Base-by-base conservation (phyloP, 2,113 vertebrate genomes). In the Seriola rivoliana region DNA sequence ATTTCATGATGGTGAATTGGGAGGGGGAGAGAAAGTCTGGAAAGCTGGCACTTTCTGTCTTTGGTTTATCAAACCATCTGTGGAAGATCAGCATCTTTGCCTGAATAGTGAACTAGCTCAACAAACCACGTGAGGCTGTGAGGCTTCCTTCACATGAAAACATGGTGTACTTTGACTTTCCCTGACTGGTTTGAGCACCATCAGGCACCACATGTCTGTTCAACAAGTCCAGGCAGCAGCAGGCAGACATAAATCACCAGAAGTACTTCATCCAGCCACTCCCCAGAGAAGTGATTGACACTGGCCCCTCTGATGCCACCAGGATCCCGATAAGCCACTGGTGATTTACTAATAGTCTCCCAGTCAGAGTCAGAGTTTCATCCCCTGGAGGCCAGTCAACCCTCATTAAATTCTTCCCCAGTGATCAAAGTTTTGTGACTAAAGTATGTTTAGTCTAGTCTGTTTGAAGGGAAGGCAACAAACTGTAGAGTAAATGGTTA, bases 311-410 rank as follows among this genome's bases (percentile, higher is more conserved):
- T 60, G 62, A 62, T 2, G 25, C 50, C 1, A 8, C 64, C 38
- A 16, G 10, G 21, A 54, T 71, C 59, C 8, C 60, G 32, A 42
- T 16, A n/a, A 71, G 55, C 79, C 73, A 57, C 69, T 80, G 77
- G 80, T 86, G 62, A 78, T 83, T 88, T 67, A 46, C 57, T 65
- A 42, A 85, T 60, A 78, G 67, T 65, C 74, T 57, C 64, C 62
- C 74, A 55, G 62, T 72, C 44, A 12, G 44, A 50, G 81, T 83
- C 78, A 86, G 19, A 86, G n/a, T 50, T 68, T 46, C 38, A 21
- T n/a, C 19, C 63, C 68, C 63, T 29, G 8, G 54, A 68, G 57
- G 46, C 34, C 58, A 72, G 80, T 86, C 71, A 57, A 48, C 13
- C 42, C 67, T 74, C 50, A 67, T 89, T 65, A 76, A 44, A 60